These are phyloP conservation scores for Semotilus atromaculatus DNA, from an alignment of 2,797 vertebrate genomes.

Conservation along the genomic window DNA sequence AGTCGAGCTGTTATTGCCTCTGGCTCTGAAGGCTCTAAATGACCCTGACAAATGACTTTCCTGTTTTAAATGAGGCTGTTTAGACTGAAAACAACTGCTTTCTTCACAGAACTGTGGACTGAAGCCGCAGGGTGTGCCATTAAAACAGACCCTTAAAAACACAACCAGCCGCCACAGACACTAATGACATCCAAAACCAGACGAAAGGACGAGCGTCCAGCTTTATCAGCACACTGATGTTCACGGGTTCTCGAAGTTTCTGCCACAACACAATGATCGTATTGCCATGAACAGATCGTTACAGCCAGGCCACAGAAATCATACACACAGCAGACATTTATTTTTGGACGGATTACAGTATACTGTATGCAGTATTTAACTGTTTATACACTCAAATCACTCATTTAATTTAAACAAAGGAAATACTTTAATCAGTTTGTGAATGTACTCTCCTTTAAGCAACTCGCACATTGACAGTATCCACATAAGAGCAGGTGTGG, in stretches of 20 bases:
- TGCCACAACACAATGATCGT: conserved; percentile 16
- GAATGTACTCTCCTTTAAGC: too few relatives aligned
- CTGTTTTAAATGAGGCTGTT: conserved; percentile 79
- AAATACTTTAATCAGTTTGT: background rate
- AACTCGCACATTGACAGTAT: background rate
- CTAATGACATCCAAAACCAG: conserved; percentile 57
- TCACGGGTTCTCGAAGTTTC: conserved; percentile 59
- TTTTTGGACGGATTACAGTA: background rate
- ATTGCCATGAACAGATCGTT: background rate
- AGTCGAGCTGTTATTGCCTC: conserved; percentile 47
- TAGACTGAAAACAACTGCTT: conserved; percentile 29
- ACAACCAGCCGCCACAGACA: conserved; percentile 33
- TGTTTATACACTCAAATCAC: background rate
- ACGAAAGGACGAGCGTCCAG: conserved; percentile 46
- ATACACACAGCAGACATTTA: conserved; percentile 21
- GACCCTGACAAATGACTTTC: conserved; percentile 40
- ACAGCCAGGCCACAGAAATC: background rate
- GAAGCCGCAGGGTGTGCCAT: conserved; percentile 31
- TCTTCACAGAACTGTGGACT: background rate
- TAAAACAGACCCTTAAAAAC: conserved; percentile 63
- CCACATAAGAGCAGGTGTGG: background rate
- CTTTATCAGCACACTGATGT: conserved; percentile 67
- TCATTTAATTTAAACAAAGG: background rate
- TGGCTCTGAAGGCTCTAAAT: conserved; percentile 26
- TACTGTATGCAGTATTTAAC: background rate